Percentiles rank a stretch among this genome's conserved stretches.
Conservation (phyloP, 2,888 invertebrate species). For the Eupithecia tripunctaria region DNA sequence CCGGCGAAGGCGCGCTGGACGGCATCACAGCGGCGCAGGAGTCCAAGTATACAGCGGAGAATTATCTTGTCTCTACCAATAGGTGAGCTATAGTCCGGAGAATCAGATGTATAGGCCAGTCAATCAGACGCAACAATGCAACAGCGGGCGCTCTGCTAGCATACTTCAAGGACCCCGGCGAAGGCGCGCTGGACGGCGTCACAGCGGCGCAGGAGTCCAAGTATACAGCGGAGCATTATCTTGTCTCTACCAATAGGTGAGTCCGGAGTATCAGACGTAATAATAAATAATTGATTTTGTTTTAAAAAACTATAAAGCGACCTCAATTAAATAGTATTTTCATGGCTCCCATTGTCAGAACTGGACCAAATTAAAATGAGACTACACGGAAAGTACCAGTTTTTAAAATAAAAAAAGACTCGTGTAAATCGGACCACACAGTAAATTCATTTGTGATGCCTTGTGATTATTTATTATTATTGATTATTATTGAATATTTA, state of each 20-base stretch:
- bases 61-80: conserved; percentile 75
- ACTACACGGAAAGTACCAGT: no score
- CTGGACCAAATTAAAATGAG: no score
- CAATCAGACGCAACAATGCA: not conserved
- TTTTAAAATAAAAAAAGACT: no score
- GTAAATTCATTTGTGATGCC: no score
- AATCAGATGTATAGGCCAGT: not conserved
- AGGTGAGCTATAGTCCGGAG: conserved; percentile 55
- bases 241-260: conserved; percentile 76
- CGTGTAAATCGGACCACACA: no score
- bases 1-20: conserved; percentile 84
- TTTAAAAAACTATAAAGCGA: no score
- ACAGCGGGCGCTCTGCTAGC: conserved; percentile 87
- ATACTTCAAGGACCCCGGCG: conserved; percentile 87
- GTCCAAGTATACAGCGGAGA: conserved; percentile 77
- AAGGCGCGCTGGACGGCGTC: conserved; percentile 84
- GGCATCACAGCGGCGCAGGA: conserved; percentile 84
- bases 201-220: conserved; percentile 81
- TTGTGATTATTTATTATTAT: no score
- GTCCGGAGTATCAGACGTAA: not conserved
- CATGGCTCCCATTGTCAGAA: no score
- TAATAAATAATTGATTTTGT: no score
- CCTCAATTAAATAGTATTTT: no score
- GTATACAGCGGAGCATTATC: conserved; percentile 77
- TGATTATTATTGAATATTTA: no score